Percentiles rank a stretch among this genome's conserved stretches.
Conservation (phyloP, 2,888 invertebrate species). For the Atrina japonica region DNA sequence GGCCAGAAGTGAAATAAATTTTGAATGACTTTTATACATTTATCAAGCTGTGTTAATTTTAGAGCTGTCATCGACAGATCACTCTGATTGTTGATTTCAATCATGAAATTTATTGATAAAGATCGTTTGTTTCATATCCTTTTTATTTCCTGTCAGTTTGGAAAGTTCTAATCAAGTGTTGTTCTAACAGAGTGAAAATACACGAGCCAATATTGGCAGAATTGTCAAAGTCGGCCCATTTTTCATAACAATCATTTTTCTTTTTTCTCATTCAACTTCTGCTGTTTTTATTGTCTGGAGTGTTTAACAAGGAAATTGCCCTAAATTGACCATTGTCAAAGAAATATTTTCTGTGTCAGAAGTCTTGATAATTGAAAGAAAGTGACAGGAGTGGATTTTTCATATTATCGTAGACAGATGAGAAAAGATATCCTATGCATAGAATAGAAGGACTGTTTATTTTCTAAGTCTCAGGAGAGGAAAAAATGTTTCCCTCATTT, state of each 20-base stretch:
- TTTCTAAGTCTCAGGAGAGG: too few species aligned
- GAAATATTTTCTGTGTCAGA: conserved; percentile 12
- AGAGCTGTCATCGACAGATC: conserved; percentile 25
- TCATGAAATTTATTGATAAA: conserved; percentile 36
- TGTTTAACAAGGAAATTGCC: too few species aligned
- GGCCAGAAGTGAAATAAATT: conserved; percentile 21
- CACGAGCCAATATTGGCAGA: background rate
- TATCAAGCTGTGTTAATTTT: conserved; percentile 23
- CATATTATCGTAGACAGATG: conserved; percentile 13
- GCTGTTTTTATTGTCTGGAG: too few species aligned
- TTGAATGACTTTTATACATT: conserved; percentile 37
- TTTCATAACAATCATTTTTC: background rate
- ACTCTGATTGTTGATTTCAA: conserved; percentile 21
- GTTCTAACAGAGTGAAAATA: conserved; percentile 5
- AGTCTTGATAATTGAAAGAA: conserved; percentile 10
- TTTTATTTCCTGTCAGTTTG: conserved; percentile 14
- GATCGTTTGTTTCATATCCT: conserved; percentile 28
- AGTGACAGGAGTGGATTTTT: conserved; percentile 11
- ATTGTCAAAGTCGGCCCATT: background rate
- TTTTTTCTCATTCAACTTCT: too few species aligned
- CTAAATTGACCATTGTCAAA: too few species aligned
- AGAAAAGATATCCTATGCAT: background rate
- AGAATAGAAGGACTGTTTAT: too few species aligned
- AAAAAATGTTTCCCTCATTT: too few species aligned
- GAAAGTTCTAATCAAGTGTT: background rate